Base-by-base conservation (phyloP, 2,113 vertebrate genomes). In the Aphyosemion australe region DNA sequence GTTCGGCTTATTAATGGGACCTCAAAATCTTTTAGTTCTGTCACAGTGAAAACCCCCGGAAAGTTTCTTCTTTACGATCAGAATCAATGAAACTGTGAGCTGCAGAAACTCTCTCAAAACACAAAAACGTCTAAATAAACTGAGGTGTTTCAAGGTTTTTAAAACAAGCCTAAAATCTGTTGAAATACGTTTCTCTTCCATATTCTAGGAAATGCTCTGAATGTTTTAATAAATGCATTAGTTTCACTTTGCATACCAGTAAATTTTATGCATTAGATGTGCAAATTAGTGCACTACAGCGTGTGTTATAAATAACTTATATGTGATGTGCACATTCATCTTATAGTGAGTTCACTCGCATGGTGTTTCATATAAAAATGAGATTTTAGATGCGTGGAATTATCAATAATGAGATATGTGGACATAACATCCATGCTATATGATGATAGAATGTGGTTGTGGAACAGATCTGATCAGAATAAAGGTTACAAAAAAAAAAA, bases 1-100 rank as follows among this genome's bases (percentile, higher is more conserved):
- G 32, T 6, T 59, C 14, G 65, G 63, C 80, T 78, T 74, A 84
- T 89, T 89, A 86, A 83, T 58, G 78, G 80, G 72, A 76, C 55
- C 15, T 62, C 42, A 43, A 45, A 72, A 72, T 84, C 78, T 81
- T 84, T 74, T 67, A 71, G 72, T 49, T 78, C 63, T 65, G 78
- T 80, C 82, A 73, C 70, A 52, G 69, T 37, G 50, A 21, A 61
- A 54, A 71, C n/a, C 16, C 41, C 56, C 59, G 20, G 9, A 57
- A 47, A 74, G 20, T 41, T 45, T 50, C 21, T 57, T 20, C 16
- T 49, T 65, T 18, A 12, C 62, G 51, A 51, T 49, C n/a, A 54
- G 45, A 12, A 13, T 12, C 43, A 18, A 37, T 21, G 52, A 45
- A 66, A 50, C 8, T 55, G 12, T 14, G 52, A 59, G 47, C 37